These are phyloP conservation scores for Xanthia icteritia DNA, from an alignment of 2,888 invertebrate genomes.

Conservation along the genomic window DNA sequence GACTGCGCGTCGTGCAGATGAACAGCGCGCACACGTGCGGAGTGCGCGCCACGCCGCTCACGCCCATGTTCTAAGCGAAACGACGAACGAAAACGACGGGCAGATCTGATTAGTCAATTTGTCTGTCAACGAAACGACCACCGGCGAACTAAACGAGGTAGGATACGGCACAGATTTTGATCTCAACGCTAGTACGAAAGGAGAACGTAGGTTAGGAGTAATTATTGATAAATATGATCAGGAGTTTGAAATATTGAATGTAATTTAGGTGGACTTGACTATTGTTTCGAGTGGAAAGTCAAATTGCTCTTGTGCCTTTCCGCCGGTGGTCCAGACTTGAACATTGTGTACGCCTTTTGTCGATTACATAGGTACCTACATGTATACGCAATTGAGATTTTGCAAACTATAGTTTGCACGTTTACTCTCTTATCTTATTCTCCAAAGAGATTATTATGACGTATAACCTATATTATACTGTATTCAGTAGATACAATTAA, in stretches of 20 bases:
- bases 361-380: conserved; percentile 65
- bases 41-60: conserved; percentile 86
- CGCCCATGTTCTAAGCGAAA: conserved; percentile 84
- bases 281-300: conserved; percentile 77
- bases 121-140: conserved; percentile 74
- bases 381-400: conserved; percentile 75
- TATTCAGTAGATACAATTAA: conserved; percentile 78
- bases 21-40: conserved; percentile 89
- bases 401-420: conserved; percentile 80
- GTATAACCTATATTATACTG: conserved; percentile 75
- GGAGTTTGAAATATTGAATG: conserved; percentile 67
- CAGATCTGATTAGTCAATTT: conserved; percentile 75
- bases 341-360: conserved; percentile 78
- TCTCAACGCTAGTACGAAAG: conserved; percentile 71
- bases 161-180: conserved; percentile 84
- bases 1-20: conserved; percentile 87
- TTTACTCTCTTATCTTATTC: conserved; percentile 80
- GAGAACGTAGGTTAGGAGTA: conserved; percentile 53
- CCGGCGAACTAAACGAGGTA: conserved; percentile 80
- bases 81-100: conserved; percentile 18
- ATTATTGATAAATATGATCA: conserved; percentile 60
- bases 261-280: conserved; percentile 73
- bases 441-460: conserved; percentile 87
- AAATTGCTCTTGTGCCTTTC: conserved; percentile 88
- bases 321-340: conserved; percentile 81